Conservation (phyloP, 2,113 vertebrate species). For the Sisor rabdophorus region DNA sequence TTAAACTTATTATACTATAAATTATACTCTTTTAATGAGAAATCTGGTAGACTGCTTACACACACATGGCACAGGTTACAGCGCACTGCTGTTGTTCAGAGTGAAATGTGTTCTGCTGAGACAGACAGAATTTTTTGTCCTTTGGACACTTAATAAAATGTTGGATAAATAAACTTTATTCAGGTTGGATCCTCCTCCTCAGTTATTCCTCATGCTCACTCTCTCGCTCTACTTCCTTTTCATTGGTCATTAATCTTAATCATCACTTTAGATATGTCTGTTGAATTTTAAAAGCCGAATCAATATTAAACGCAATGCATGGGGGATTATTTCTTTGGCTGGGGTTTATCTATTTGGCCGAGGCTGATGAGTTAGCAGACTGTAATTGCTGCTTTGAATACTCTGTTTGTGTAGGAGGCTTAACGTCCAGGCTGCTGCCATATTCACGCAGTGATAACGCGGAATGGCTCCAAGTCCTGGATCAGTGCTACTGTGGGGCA, state of each 20-base stretch:
- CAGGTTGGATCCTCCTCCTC: conserved; percentile 9
- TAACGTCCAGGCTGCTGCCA: not conserved
- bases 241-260: conserved; percentile 45
- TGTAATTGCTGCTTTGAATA: conserved; percentile 42
- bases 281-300: conserved; percentile 44
- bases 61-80: conserved; percentile 1
- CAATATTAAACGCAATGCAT: conserved; percentile 39
- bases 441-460: conserved; percentile 2
- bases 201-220: conserved; percentile 5
- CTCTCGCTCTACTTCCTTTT: conserved; percentile 8
- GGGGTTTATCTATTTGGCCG: conserved; percentile 34
- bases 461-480: conserved; percentile 6
- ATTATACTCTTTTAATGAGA: too few species aligned
- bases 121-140: conserved; percentile 25
- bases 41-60: not conserved
- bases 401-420: conserved; percentile 32
- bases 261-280: conserved; percentile 26
- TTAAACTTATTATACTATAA: too few species aligned
- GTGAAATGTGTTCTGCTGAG: conserved; percentile 31
- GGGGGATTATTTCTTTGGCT: conserved; percentile 37
- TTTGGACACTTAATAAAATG: conserved; percentile 29
- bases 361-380: conserved; percentile 36
- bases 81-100: not conserved
- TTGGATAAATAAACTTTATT: conserved; percentile 39
- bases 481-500: not conserved